phyloP scores from a whole-genome alignment of 2,888 invertebrate genomes.

The Chymomyza fuscimana region DNA sequence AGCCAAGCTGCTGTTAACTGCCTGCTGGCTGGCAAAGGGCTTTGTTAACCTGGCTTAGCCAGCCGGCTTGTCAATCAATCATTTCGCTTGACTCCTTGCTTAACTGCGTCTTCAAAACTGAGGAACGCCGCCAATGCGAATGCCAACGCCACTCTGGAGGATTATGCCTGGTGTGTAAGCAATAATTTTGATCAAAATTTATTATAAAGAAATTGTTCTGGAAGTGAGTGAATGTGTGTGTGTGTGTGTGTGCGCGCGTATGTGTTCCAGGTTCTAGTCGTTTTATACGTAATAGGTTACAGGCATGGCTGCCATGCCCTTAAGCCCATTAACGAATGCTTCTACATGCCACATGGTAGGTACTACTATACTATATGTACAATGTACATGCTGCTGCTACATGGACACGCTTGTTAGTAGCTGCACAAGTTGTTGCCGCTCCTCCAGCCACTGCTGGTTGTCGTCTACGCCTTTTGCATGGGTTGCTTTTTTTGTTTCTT shows the following conservation, averaged over 20 bases:
- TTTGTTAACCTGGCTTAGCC: not conserved
- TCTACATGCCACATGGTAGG: not conserved
- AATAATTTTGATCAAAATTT: not conserved
- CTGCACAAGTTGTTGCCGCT: conserved; percentile 40
- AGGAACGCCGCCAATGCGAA: not conserved
- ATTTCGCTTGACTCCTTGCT: not conserved
- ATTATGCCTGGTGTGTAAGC: not conserved
- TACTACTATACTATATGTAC: not conserved
- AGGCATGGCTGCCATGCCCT: not conserved
- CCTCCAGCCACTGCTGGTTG: conserved; percentile 1
- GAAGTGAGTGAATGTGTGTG: too few relatives aligned
- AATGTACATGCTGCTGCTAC: not conserved
- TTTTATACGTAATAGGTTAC: not conserved
- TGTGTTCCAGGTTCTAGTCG: not conserved
- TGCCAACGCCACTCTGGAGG: not conserved
- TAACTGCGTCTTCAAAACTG: not conserved
- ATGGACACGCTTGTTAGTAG: conserved; percentile 10
- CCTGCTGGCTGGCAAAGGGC: not conserved
- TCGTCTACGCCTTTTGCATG: conserved; percentile 14
- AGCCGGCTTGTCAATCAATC: not conserved
- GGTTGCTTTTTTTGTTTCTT: not conserved
- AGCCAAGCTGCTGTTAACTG: not conserved
- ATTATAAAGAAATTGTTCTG: not conserved
- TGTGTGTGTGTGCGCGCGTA: not conserved
- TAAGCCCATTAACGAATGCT: not conserved